Conservation (phyloP, 2,113 vertebrate genomes). For the Clarias batrachus region DNA sequence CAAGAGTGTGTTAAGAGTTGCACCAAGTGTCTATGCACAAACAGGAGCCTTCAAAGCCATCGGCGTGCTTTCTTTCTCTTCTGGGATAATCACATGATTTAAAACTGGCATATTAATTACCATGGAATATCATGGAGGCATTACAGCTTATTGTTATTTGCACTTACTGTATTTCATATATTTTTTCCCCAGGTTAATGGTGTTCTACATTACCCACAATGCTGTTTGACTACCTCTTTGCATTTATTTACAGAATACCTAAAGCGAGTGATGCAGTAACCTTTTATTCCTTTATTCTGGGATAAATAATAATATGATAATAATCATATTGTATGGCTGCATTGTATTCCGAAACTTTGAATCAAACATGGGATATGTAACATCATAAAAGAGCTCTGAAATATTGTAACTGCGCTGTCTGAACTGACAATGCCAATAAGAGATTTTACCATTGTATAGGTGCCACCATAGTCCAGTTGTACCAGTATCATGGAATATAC, state of each 20-base stretch:
- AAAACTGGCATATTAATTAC: neutral
- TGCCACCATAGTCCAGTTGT: too few relatives aligned
- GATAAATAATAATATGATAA: too few relatives aligned
- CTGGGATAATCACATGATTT: too few relatives aligned
- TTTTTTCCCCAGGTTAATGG: neutral
- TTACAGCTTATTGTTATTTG: neutral
- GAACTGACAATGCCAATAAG: too few relatives aligned
- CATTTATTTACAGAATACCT: neutral
- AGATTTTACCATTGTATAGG: too few relatives aligned
- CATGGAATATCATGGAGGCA: neutral
- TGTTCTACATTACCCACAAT: neutral
- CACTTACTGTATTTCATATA: too few relatives aligned
- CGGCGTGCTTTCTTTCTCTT: neutral
- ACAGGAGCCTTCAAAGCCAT: conserved; percentile 21
- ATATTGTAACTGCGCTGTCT: neutral
- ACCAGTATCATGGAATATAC: too few relatives aligned
- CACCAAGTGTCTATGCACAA: conserved; percentile 25
- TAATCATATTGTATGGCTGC: too few relatives aligned
- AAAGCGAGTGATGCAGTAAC: neutral
- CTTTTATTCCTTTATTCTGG: neutral
- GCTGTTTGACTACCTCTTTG: neutral
- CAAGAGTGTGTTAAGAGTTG: conserved; percentile 39
- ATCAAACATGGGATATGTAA: neutral
- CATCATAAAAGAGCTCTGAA: neutral
- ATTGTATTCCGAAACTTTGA: too few relatives aligned